phyloP scores from a whole-genome alignment of 2,888 invertebrate genomes.

The Phaonia tiefii region DNA sequence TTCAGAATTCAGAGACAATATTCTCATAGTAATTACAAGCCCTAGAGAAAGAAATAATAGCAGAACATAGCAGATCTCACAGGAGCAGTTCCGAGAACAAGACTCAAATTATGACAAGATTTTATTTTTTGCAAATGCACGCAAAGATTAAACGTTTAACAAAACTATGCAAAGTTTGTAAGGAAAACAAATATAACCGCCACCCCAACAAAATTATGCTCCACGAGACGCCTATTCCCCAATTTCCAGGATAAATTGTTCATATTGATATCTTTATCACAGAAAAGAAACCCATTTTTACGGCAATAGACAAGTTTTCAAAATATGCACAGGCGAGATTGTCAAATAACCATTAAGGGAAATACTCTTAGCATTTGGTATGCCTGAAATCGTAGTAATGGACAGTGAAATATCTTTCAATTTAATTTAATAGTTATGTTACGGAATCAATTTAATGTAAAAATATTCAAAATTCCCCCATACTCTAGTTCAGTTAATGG shows the following conservation, averaged over 20 bases:
- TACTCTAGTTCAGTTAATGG: slow-evolving; percentile 61
- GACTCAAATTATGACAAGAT: slow-evolving; percentile 54
- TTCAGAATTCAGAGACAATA: too few relatives aligned
- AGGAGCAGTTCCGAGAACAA: slow-evolving; percentile 45
- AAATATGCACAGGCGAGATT: slow-evolving; percentile 51
- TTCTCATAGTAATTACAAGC: too few relatives aligned
- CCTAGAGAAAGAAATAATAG: too few relatives aligned
- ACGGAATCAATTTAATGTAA: slow-evolving; percentile 59
- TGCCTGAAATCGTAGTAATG: slow-evolving; percentile 62
- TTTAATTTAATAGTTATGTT: slow-evolving; percentile 63
- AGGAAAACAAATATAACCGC: slow-evolving; percentile 56
- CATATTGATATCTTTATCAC: slow-evolving; percentile 62
- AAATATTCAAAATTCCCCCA: slow-evolving; percentile 59
- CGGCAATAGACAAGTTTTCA: slow-evolving; percentile 61
- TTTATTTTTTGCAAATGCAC: slow-evolving; percentile 59
- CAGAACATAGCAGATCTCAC: slow-evolving; percentile 21
- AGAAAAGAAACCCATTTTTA: slow-evolving; percentile 49
- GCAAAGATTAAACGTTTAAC: slow-evolving; percentile 51
- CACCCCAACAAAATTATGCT: slow-evolving; percentile 56
- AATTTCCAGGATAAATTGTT: slow-evolving; percentile 57
- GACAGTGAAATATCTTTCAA: slow-evolving; percentile 67
- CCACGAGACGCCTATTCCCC: slow-evolving; percentile 59
- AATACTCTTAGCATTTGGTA: slow-evolving; percentile 61
- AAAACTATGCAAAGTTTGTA: slow-evolving; percentile 56
- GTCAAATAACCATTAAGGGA: slow-evolving; percentile 55